Evolutionary conservation across 2,113 vertebrate species (phyloP).

Genomic region (Carassius carassius): DNA sequence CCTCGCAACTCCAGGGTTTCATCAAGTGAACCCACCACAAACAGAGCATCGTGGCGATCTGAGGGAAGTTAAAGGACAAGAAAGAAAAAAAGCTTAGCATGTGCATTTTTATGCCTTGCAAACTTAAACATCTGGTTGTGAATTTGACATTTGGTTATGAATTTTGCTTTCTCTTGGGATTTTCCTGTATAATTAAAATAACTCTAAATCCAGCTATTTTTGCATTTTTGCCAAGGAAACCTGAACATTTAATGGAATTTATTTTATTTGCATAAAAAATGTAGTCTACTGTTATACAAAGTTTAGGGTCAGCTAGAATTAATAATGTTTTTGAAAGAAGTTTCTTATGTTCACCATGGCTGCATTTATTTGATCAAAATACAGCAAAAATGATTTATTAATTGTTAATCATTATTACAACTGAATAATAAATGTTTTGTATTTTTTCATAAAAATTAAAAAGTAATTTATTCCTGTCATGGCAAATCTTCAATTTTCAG

Average conservation of each 20-base stretch:
- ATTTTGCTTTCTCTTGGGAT: not conserved
- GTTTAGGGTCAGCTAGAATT: not conserved
- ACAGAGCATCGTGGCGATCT: slow-evolving; percentile 97
- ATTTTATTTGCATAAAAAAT: not conserved
- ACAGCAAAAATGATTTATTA: no score
- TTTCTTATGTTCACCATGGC: no score
- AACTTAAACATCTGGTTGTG: not conserved
- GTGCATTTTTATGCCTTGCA: not conserved
- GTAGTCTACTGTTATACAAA: not conserved
- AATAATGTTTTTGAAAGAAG: not conserved
- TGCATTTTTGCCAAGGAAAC: no score
- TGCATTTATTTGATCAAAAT: not conserved
- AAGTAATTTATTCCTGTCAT: not conserved
- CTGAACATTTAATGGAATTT: not conserved
- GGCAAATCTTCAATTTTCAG: not conserved
- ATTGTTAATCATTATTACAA: not conserved
- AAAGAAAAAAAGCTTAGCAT: not conserved
- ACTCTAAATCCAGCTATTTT: not conserved
- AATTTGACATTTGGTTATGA: not conserved
- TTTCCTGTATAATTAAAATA: not conserved
- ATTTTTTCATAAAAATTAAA: not conserved
- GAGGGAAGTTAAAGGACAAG: not conserved
- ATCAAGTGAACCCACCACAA: slow-evolving; percentile 93
- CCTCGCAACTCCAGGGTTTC: slow-evolving; percentile 93
- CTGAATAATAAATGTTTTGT: not conserved